Evolutionary conservation across 1,140 invertebrate species (phyloP).

Genomic region (Theocolax elegans): DNA sequence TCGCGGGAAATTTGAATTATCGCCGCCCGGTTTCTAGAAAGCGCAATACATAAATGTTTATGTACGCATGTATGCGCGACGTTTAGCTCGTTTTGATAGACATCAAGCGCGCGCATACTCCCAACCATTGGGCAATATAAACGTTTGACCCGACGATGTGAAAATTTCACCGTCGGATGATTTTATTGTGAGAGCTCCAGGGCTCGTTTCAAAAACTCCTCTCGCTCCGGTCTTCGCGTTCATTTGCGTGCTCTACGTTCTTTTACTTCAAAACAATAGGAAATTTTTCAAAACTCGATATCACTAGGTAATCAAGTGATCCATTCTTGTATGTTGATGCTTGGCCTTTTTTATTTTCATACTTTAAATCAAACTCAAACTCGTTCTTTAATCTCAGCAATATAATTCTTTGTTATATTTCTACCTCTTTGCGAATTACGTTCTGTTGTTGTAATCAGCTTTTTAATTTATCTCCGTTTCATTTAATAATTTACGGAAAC

Average conservation of each 20-base stretch:
- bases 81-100: constrained; percentile 8
- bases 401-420: no score
- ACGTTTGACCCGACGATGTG: neutral
- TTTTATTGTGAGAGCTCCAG: constrained; percentile 2
- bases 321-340: no score
- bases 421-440: no score
- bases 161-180: neutral
- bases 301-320: no score
- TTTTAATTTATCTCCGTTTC: no score
- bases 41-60: constrained; percentile 22
- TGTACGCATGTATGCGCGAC: neutral
- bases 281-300: neutral
- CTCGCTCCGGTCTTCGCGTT: neutral
- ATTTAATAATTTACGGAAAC: no score
- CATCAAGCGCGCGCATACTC: no score
- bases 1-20: neutral
- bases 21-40: neutral
- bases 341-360: no score
- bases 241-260: neutral
- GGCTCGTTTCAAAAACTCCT: neutral
- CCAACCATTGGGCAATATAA: constrained; percentile 14
- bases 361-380: no score
- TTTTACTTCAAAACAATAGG: neutral
- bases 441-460: no score
- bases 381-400: no score